Base-by-base conservation (phyloP, 2,888 invertebrate species). In the Epistrophella euchroma region DNA sequence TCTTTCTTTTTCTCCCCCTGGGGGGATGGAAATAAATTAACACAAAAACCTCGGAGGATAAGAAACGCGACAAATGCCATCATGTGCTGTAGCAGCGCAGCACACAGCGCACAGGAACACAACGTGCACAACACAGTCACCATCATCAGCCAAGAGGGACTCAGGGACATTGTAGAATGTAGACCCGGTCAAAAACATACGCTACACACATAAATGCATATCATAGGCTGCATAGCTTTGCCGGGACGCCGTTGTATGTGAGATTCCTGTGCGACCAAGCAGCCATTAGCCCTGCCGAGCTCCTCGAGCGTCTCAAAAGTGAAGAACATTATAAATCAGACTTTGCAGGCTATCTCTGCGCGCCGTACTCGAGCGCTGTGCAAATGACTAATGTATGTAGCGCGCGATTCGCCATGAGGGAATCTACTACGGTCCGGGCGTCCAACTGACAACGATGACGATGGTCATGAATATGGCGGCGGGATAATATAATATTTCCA, bases 391-490 rank as follows among this genome's bases (percentile, higher is more conserved):
- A 87, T 87, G 87, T 83, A 83, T 87, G 78, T 87, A 75, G 87
- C 87, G 83, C 87, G 86, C 86, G 81, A 74, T 81, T 74, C 86
- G 70, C 86, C 81, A 81, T 86, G 81, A 86, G 86, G 77, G 77
- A 74, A 82, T 82, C 86, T 73, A 82, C 75, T 73, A 56, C 62
- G 71, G 76, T 40, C 82, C 77, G 55, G 81, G 76, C 77, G 81
- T 86, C 86, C 86, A 81, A 86, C 86, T 86, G 86, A 86, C 86
- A 86, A 86, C 82, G 86, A 86, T 86, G 86, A 86, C 86, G 86
- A 78, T 86, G 86, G 81, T 86, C 86, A 86, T 86, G 86, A 86
- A 86, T 86, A 86, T 86, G 86, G 86, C 86, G 86, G 82, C 77
- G 81, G 82, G 77, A 82, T 86, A 86, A 86, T 86, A 86, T 86